Evolutionary conservation across 2,797 vertebrate species (phyloP), one percentile per base, ranked within the genome.

Genomic region (Ficedula albicollis): DNA sequence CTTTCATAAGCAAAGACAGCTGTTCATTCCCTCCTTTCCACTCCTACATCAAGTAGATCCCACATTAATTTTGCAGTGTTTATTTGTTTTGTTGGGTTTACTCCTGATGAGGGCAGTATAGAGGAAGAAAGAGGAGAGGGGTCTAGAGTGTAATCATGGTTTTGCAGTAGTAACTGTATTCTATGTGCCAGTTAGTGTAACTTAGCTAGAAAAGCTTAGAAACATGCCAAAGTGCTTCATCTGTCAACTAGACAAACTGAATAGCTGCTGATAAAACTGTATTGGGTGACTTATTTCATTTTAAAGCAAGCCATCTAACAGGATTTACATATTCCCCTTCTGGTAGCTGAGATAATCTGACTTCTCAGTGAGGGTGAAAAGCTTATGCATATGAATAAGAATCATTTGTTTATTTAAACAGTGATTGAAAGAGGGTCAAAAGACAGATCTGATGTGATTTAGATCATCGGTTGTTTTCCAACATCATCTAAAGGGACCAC

Each of bases 261-360:
- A 64, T 80, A 70, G 66, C 34, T 91, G 66, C 36, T 62, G 54
- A 77, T 81, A 89, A 93, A 95, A 13, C 54, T 87, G 34, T 56
- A 70, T 67, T 67, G 41, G 21, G 26, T 70, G 41, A 80, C 41
- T 78, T 74, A 81, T 27, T 92, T 83, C 14, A 63, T 67, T 91
- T 89, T 92, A 87, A 88, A 89, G 34, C 34, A 83, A 74, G 5
- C 7, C 48, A 59, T 66, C 58, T 85, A 78, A 77, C 21, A 72
- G 44, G 41, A 72, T 39, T 92, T 69, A 26, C 13, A 27, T 60
- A 83, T 78, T 87, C 22, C 25, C 18, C 30, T 87, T 92, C 68
- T 80, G 66, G 66, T 73, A 75, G 54, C 36, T 93, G 82, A 89
- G 76, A 84, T 88, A 91, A 90, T 88, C 69, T 72, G 66, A 90